Base-by-base conservation (phyloP, 2,888 invertebrate genomes). In the Microplitis manilae region DNA sequence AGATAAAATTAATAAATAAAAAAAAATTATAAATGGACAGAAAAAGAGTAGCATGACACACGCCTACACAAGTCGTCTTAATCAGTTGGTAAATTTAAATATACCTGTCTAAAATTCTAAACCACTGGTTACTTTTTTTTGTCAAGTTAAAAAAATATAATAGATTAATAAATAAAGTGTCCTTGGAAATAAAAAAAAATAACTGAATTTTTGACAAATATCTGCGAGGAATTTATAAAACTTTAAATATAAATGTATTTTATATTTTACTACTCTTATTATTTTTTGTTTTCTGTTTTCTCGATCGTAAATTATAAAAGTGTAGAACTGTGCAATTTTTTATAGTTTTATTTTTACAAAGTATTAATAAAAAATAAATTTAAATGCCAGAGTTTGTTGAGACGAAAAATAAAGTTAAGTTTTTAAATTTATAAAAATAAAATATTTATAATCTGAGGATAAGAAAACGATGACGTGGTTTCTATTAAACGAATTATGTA, bases 321-420 rank as follows among this genome's bases (percentile, higher is more conserved):
- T 70, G 70, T 75, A 74, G 74, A 70, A 77, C 71, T 74, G 60
- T 70, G 71, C 50, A 50, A 50, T 50, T 50, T 50, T 13, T 13
- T 30, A 30, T 30, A 30, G 73, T 74, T 74, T 77, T 67, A 67
- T 71, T 77, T 67, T 82, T 80, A 77, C 80, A 65, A 74, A 75
- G 81, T 79, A 79, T 79, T 83, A 84, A 83, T 82, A 84, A 82
- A 81, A 84, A 81, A 84, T 84, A 82, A 80, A 81, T 73, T 70
- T 76, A 75, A 75, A 71, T 62, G 69, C 65, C 71, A 71, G 62
- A 50, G 50, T 50, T 50, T 50, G 30, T 50, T 50, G 50, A 13
- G 9, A 13, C 50, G 50, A 50, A 50, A 50, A 9, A 50, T 13
- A 13, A 50, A 13, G 13, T 13, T 1, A 50, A 50, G 9, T 50